Evolutionary conservation across 2,113 vertebrate species (phyloP).

Genomic region (Clarias gariepinus): DNA sequence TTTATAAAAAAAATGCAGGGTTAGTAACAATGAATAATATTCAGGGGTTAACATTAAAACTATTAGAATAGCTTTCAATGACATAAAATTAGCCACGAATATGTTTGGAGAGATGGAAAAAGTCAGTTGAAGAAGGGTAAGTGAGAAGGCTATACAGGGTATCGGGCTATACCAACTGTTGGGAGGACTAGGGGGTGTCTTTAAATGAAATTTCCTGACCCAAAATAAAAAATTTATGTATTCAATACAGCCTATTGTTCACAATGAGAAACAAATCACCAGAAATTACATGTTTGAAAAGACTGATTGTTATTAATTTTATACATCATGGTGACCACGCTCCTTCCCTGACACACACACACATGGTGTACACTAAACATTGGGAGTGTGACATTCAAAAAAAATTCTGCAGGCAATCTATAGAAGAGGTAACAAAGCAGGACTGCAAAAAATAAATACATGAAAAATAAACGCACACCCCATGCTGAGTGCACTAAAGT

Average conservation of each 20-base stretch:
- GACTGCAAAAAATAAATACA: not conserved
- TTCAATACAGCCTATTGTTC: not conserved
- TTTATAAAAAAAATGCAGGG: not conserved
- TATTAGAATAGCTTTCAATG: not conserved
- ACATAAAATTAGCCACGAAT: not conserved
- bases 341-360: conserved; percentile 22
- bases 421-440: not conserved
- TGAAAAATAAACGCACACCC: not conserved
- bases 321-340: not conserved
- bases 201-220: not conserved
- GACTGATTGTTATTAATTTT: conserved; percentile 9
- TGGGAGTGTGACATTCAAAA: not conserved
- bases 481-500: not conserved
- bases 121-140: not conserved
- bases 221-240: not conserved
- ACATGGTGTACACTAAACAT: not conserved
- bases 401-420: conserved; percentile 8
- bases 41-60: not conserved
- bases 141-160: conserved; percentile 8
- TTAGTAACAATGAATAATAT: not conserved
- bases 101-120: not conserved
- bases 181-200: not conserved
- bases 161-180: conserved; percentile 27
- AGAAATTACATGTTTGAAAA: not conserved
- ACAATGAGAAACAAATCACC: not conserved